A percentile compares a stretch with the other conserved stretches of the same genome.
Conservation (phyloP, 2,113 vertebrate species). For the Todiramphus chloris region DNA sequence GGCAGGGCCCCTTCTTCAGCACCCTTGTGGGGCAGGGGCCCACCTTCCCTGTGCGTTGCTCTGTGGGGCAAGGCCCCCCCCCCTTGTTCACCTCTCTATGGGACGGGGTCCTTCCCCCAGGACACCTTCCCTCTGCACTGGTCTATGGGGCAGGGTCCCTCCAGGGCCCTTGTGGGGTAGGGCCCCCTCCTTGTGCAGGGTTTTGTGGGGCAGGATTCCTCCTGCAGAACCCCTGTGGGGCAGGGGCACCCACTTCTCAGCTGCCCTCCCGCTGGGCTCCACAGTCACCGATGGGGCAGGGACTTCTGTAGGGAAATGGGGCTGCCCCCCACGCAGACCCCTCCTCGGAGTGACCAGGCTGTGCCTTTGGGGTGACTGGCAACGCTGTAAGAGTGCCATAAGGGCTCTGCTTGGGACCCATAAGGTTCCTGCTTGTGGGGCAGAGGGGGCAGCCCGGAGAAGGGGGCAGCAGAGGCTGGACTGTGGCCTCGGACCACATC, state of each 20-base stretch:
- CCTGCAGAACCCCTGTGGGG: too few relatives aligned
- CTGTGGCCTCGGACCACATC: fast-evolving
- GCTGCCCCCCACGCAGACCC: background rate
- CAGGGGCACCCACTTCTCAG: too few relatives aligned
- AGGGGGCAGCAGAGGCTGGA: background rate
- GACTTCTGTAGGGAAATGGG: background rate
- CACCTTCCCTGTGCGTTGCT: fast-evolving
- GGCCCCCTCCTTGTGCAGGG: too few relatives aligned
- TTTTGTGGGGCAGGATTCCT: too few relatives aligned
- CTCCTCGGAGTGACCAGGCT: background rate
- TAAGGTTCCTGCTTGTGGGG: background rate
- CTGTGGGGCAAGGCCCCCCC: background rate
- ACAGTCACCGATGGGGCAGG: background rate
- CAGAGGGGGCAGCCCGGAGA: background rate
- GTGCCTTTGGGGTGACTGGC: background rate
- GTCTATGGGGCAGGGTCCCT: too few relatives aligned
- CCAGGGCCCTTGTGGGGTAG: too few relatives aligned
- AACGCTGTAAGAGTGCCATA: background rate
- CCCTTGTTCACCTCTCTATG: too few relatives aligned
- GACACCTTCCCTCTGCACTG: too few relatives aligned
- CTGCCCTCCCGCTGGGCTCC: too few relatives aligned
- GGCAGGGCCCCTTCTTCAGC: background rate
- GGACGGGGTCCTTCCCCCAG: background rate
- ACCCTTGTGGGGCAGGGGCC: background rate
- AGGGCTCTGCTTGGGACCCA: background rate